Evolutionary conservation across 2,888 invertebrate species (phyloP).

Genomic region (Dasypogon diadema): DNA sequence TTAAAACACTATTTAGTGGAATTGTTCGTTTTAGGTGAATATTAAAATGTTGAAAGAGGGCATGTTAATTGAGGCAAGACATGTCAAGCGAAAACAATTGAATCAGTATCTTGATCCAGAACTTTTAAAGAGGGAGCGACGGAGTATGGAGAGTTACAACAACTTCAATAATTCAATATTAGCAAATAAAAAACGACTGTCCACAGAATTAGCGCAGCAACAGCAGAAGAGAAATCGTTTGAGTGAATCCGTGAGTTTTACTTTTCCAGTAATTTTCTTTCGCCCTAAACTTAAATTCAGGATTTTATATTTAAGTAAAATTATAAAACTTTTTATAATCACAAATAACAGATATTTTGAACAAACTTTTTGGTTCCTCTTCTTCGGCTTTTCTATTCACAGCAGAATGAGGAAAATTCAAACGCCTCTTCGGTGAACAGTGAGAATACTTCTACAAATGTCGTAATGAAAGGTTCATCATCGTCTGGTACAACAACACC

Average conservation of each 20-base stretch:
- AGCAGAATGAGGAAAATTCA: slow-evolving; percentile 64
- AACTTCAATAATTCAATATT: slow-evolving; percentile 65
- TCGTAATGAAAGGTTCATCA: slow-evolving; percentile 56
- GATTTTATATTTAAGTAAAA: slow-evolving; percentile 9
- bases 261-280: slow-evolving; percentile 24
- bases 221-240: slow-evolving; percentile 58
- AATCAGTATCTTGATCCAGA: slow-evolving; percentile 79
- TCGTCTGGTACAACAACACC: slow-evolving; percentile 58
- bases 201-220: slow-evolving; percentile 64
- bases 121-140: slow-evolving; percentile 79
- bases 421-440: slow-evolving; percentile 63
- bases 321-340: slow-evolving; percentile 24
- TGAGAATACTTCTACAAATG: slow-evolving; percentile 61
- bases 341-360: slow-evolving; percentile 39
- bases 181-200: slow-evolving; percentile 67
- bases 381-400: slow-evolving; percentile 48
- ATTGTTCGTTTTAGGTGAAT: slow-evolving; percentile 17
- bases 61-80: slow-evolving; percentile 83
- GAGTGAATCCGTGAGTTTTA: slow-evolving; percentile 65
- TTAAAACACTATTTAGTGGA: too few relatives aligned
- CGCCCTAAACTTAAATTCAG: slow-evolving; percentile 3
- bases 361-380: slow-evolving; percentile 50
- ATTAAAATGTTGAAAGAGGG: slow-evolving; percentile 45
- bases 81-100: slow-evolving; percentile 85
- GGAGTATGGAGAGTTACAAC: slow-evolving; percentile 71